These are phyloP conservation scores for Austrolebias charrua DNA, from an alignment of 2,797 vertebrate genomes.

Conservation along the genomic window DNA sequence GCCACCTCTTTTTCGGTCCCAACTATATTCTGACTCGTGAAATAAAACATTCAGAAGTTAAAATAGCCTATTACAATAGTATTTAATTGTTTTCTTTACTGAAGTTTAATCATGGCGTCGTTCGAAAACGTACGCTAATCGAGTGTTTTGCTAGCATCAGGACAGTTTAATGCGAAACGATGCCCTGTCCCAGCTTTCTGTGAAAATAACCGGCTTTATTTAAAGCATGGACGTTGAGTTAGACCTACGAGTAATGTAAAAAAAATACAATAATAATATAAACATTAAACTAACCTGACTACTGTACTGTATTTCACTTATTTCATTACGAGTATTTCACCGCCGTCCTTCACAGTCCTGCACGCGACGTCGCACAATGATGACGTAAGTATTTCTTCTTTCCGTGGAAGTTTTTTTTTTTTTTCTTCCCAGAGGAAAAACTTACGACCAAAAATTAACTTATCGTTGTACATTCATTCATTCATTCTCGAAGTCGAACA, in stretches of 20 bases:
- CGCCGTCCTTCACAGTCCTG: conserved; percentile 57
- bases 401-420: neutral
- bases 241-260: accelerated
- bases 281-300: conserved; percentile 39
- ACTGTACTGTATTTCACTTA: conserved; percentile 2
- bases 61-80: no score
- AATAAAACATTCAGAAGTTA: no score
- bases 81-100: no score
- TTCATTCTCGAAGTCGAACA: no score
- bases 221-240: accelerated
- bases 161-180: neutral
- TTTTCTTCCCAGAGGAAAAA: no score
- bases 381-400: conserved; percentile 45
- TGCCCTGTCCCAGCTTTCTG: accelerated
- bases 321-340: conserved; percentile 29
- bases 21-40: no score
- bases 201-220: accelerated
- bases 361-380: conserved; percentile 60
- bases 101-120: no score
- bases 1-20: no score
- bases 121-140: no score
- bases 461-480: no score
- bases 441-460: neutral
- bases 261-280: accelerated
- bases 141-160: no score